These are phyloP conservation scores for Heterotis niloticus DNA, from an alignment of 2,113 vertebrate genomes.

Conservation along the genomic window DNA sequence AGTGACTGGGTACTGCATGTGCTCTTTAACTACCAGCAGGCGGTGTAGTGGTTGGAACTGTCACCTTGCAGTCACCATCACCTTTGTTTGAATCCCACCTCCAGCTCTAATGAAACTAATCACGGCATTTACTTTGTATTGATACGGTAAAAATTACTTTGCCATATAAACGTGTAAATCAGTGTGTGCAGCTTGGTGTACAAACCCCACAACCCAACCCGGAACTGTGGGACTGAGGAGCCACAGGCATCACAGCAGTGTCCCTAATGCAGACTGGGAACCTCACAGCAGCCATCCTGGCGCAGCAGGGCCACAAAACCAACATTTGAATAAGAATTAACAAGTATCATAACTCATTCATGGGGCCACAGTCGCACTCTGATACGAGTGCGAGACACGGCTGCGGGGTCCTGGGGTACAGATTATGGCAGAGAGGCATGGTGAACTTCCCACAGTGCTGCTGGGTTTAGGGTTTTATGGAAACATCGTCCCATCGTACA, in stretches of 20 bases:
- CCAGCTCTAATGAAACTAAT: conserved; percentile 44
- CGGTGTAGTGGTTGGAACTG: no score
- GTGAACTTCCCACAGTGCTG: conserved; percentile 20
- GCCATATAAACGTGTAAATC: not conserved
- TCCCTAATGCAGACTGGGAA: not conserved
- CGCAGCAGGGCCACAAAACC: conserved; percentile 24
- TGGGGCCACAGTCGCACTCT: conserved; percentile 25
- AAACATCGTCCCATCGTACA: not conserved
- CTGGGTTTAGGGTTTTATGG: not conserved
- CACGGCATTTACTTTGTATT: not conserved
- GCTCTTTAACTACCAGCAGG: no score
- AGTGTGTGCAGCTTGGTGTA: no score
- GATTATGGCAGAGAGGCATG: not conserved
- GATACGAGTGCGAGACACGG: conserved; percentile 34
- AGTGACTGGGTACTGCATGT: no score
- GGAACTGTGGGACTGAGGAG: not conserved
- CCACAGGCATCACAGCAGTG: no score
- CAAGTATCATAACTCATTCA: conserved; percentile 47
- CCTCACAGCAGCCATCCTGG: not conserved
- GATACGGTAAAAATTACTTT: not conserved
- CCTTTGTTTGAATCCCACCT: no score
- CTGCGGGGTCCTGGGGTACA: conserved; percentile 9
- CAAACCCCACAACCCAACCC: not conserved
- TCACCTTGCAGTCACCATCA: no score
- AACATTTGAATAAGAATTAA: conserved; percentile 39